These are phyloP conservation scores for Ianthella basta DNA, from an alignment of 37 sponge, comb jelly and placozoan species.

Conservation along the genomic window DNA sequence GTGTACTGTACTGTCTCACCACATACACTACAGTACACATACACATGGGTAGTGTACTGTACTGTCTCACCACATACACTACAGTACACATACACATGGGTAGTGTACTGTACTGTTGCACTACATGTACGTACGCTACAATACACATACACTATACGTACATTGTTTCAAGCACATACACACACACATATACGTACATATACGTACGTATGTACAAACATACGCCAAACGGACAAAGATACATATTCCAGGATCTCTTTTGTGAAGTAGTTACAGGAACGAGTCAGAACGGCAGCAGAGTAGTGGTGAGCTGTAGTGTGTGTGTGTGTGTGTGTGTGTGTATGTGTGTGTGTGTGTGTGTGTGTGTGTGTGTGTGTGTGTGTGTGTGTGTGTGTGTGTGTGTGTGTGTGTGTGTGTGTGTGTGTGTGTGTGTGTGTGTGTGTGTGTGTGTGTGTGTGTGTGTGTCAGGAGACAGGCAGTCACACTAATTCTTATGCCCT, in stretches of 20 bases:
- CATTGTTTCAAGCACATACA: background rate
- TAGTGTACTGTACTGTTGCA: background rate
- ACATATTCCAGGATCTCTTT: slow-evolving; percentile 93
- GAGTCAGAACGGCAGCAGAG: slow-evolving; percentile 84
- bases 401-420: no score
- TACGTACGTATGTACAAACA: background rate
- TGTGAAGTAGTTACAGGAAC: slow-evolving; percentile 95
- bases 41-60: no score
- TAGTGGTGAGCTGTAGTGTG: slow-evolving; percentile 74
- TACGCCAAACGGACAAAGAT: slow-evolving; percentile 41
- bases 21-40: background rate
- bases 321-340: no score
- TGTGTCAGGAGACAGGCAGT: no score
- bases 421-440: no score
- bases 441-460: no score
- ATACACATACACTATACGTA: background rate
- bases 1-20: no score
- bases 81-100: background rate
- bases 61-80: background rate
- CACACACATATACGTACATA: background rate
- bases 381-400: no score
- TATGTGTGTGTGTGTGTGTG: no score
- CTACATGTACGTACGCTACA: background rate
- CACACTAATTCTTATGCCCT: background rate
- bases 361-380: no score